Evolutionary conservation across 2,113 vertebrate species (phyloP).

Genomic region (Pleuronectes platessa): DNA sequence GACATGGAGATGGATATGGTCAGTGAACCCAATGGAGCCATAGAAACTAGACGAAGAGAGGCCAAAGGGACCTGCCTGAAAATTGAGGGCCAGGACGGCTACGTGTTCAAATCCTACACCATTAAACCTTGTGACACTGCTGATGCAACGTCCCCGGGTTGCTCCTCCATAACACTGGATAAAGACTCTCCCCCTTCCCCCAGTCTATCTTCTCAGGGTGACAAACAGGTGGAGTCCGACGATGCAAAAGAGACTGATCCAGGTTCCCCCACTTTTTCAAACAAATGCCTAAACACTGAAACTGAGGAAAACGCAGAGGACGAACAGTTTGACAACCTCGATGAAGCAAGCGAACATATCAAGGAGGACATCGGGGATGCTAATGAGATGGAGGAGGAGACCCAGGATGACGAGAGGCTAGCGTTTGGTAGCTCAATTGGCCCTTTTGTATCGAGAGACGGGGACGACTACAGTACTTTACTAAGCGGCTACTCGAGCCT

Average conservation of each 20-base stretch:
- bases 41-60: slow-evolving; percentile 76
- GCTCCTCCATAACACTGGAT: slow-evolving; percentile 72
- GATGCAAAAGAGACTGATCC: slow-evolving; percentile 62
- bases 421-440: slow-evolving; percentile 81
- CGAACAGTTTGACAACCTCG: slow-evolving; percentile 55
- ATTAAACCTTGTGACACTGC: slow-evolving; percentile 67
- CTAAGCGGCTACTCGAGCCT: slow-evolving; percentile 93
- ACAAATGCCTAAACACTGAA: slow-evolving; percentile 68
- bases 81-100: slow-evolving; percentile 85
- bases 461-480: slow-evolving; percentile 89
- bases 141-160: slow-evolving; percentile 59
- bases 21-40: slow-evolving; percentile 63
- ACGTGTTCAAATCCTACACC: slow-evolving; percentile 84
- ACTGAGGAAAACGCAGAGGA: slow-evolving; percentile 50
- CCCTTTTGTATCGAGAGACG: slow-evolving; percentile 83
- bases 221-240: slow-evolving; percentile 64
- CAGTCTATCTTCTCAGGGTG: slow-evolving; percentile 80
- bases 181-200: slow-evolving; percentile 82
- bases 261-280: slow-evolving; percentile 69
- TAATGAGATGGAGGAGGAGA: slow-evolving; percentile 83
- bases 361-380: slow-evolving; percentile 75
- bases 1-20: slow-evolving; percentile 43
- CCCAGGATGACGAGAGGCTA: slow-evolving; percentile 85
- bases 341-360: slow-evolving; percentile 77
- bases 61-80: slow-evolving; percentile 81